A percentile compares a stretch with the other conserved stretches of the same genome.
phyloP scores from a whole-genome alignment of 2,113 vertebrate genomes.

The Phaethon lepturus region DNA sequence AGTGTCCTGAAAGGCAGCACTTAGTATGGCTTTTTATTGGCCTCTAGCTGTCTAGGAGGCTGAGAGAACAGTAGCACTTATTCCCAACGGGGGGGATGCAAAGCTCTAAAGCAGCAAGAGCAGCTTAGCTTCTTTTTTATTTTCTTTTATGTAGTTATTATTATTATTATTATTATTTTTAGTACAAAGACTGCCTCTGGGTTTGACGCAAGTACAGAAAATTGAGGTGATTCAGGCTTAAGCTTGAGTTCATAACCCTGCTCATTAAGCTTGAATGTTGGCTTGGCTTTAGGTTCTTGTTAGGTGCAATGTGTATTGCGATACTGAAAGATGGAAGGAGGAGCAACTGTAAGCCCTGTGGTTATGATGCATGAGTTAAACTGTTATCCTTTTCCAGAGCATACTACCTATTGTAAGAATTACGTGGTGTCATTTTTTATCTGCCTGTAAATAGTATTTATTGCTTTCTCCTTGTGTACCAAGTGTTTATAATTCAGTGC shows the following conservation, averaged over 20 bases:
- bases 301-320: not conserved
- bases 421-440: not conserved
- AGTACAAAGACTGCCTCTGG: not conserved
- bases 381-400: not conserved
- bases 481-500: not conserved
- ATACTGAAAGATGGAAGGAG: not conserved
- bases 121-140: not conserved
- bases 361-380: not conserved
- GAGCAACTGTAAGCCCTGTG: not conserved
- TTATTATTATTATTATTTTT: not conserved
- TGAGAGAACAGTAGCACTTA: not conserved
- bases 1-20: not conserved
- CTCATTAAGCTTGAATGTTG: not conserved
- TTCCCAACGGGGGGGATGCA: not conserved
- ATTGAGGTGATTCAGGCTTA: conserved; percentile 29
- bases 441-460: not conserved
- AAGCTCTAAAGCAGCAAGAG: not conserved
- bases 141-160: not conserved
- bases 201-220: not conserved
- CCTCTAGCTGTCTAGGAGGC: not conserved
- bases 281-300: not conserved
- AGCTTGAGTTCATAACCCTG: not conserved
- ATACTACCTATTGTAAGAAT: not conserved
- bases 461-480: not conserved
- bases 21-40: not conserved